phyloP scores from a whole-genome alignment of 1,140 invertebrate species.

The Ladona fulva region DNA sequence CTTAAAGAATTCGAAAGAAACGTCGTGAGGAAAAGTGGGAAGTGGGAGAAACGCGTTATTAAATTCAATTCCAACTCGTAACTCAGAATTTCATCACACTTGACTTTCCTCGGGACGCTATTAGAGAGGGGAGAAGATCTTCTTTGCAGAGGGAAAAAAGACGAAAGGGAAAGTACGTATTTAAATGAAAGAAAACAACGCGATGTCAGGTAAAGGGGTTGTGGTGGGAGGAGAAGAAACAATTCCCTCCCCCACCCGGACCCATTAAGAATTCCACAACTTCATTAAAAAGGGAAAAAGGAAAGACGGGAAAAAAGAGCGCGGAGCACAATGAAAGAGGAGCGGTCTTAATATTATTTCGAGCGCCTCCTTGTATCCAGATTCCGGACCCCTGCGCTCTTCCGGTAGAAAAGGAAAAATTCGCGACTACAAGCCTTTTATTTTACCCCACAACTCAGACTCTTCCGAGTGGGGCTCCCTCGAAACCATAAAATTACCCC shows the following conservation, averaged over 20 bases:
- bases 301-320: not conserved
- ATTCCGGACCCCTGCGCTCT: not conserved
- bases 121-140: not conserved
- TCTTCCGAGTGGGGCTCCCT: not conserved
- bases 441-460: not conserved
- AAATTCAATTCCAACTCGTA: not conserved
- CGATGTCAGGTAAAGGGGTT: not conserved
- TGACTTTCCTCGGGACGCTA: not conserved
- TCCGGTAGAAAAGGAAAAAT: not conserved
- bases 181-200: not conserved
- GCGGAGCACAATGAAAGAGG: not conserved
- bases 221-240: not conserved
- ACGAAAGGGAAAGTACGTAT: not conserved
- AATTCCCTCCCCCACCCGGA: not conserved
- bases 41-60: not conserved
- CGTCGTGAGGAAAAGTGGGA: not conserved
- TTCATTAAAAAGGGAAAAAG: not conserved
- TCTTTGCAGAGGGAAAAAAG: not conserved
- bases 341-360: not conserved
- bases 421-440: not conserved
- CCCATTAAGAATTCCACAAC: constrained; percentile 1
- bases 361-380: not conserved
- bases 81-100: not conserved
- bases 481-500: not conserved
- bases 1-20: not conserved